Conservation (phyloP, 2,113 vertebrate genomes). For the Spheniscus mendiculus region DNA sequence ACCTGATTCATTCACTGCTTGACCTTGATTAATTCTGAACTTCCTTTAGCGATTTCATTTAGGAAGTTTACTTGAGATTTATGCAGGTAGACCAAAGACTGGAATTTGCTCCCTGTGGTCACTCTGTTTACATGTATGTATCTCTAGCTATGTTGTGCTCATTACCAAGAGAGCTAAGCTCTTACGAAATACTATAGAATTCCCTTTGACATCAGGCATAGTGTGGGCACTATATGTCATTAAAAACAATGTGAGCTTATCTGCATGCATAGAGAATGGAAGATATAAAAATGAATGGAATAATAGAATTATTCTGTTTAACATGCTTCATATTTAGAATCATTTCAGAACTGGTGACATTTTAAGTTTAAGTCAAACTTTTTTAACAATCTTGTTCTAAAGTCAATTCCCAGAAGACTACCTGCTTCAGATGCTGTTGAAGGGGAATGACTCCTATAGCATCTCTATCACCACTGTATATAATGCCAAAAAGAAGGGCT, state of each 20-base stretch:
- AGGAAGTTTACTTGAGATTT: background rate
- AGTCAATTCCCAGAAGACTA: background rate
- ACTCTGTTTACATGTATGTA: background rate
- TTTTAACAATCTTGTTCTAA: background rate
- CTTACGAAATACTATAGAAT: background rate
- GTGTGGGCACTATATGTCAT: no score
- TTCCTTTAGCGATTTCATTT: background rate
- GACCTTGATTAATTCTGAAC: background rate
- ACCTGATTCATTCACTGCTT: background rate
- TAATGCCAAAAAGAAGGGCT: background rate
- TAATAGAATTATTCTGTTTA: background rate
- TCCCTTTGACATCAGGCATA: background rate
- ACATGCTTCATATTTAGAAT: background rate
- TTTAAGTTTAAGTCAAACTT: background rate
- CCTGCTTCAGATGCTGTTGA: background rate
- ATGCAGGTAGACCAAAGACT: background rate
- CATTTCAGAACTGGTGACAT: background rate
- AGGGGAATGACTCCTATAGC: background rate
- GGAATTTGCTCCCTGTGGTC: background rate
- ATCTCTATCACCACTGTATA: rapidly evolving
- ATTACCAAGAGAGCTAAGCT: background rate
- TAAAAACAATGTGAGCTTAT: background rate
- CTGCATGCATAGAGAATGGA: background rate
- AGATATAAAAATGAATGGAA: background rate
- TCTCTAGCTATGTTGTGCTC: background rate